Percentiles rank a stretch among this genome's conserved stretches.
These are phyloP conservation scores for Agriopis leucophaearia DNA, from an alignment of 2,888 invertebrate genomes.

Conservation along the genomic window DNA sequence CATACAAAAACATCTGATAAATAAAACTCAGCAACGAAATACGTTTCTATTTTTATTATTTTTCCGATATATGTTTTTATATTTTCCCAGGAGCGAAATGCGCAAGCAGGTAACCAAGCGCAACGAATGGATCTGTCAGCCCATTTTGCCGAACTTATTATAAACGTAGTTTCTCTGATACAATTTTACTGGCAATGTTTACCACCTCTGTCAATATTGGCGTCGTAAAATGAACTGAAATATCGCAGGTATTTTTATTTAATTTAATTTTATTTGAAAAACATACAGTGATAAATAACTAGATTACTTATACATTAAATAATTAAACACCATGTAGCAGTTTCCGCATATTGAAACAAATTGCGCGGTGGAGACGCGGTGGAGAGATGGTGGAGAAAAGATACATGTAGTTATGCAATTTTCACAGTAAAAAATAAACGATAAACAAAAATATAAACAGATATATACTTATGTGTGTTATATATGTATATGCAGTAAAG, in stretches of 20 bases:
- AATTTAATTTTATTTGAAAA: too few relatives aligned
- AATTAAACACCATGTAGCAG: too few relatives aligned
- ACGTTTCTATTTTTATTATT: neutral
- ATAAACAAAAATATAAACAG: too few relatives aligned
- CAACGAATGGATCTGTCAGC: slow-evolving; percentile 29
- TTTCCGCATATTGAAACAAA: too few relatives aligned
- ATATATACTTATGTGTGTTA: too few relatives aligned
- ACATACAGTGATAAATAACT: too few relatives aligned
- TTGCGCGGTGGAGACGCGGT: too few relatives aligned
- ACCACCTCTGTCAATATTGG: slow-evolving; percentile 9
- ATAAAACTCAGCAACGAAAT: neutral
- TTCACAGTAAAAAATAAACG: too few relatives aligned
- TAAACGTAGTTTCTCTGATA: slow-evolving; percentile 23
- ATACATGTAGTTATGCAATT: too few relatives aligned
- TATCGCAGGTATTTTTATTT: neutral
- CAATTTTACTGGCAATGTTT: slow-evolving; percentile 19
- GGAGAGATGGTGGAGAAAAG: too few relatives aligned
- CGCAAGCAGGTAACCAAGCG: slow-evolving; percentile 17
- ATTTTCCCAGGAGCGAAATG: slow-evolving; percentile 2
- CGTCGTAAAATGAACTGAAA: slow-evolving; percentile 3
- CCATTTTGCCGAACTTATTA: slow-evolving; percentile 21
- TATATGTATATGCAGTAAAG: neutral
- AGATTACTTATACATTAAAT: too few relatives aligned
- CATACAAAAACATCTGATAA: neutral
- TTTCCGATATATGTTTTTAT: slow-evolving; percentile 8